Evolutionary conservation across 2,888 invertebrate genomes (phyloP), one percentile per base, ranked within the genome.

Genomic region (Chelonus formosanus): DNA sequence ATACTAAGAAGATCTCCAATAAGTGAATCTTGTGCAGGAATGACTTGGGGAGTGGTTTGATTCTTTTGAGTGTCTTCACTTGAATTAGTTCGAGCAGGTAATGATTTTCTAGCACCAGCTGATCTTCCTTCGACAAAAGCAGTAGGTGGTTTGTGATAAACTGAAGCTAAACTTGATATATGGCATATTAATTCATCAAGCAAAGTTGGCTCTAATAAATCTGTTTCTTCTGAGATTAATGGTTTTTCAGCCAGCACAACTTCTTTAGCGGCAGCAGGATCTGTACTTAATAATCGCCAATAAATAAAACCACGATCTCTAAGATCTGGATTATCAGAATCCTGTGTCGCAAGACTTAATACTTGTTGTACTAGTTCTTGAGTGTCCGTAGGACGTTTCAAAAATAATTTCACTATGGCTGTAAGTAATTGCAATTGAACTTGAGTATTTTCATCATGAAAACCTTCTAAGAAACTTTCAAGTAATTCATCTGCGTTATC

Each of bases 221-320:
- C 99, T 0, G 98, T 99, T 87, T 99, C 99, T 84, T 99, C 99
- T 0, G 97, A 97, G 82, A 99, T 99, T 63, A 99, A 88, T 0
- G 99, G 99, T 81, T 99, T 99, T 85, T 99, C 99, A 0, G 99
- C 98, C 55, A 99, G 86, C 1, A 99, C 98, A 44, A 99, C 98
- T 85, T 99, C 98, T 83, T 99, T 99, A 32, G 99, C 99, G 0
- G 99, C 99, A 4, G 97, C 98, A 0, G 99, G 99, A 86, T 99
- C 99, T 0, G 99, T 99, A 45, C 98, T 98, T 43, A 99, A 87
- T 62, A 99, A 88, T 54, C 99, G 91, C 99, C 99, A 99, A 86
- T 99, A 99, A 80, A 99, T 99, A 85, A 98, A 99, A 55, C 99
- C 99, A 71, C 99, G 92, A 84, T 99, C 99, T 68, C 99, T 88